These are phyloP conservation scores for Indicator indicator DNA, from an alignment of 2,113 vertebrate species.

Conservation along the genomic window DNA sequence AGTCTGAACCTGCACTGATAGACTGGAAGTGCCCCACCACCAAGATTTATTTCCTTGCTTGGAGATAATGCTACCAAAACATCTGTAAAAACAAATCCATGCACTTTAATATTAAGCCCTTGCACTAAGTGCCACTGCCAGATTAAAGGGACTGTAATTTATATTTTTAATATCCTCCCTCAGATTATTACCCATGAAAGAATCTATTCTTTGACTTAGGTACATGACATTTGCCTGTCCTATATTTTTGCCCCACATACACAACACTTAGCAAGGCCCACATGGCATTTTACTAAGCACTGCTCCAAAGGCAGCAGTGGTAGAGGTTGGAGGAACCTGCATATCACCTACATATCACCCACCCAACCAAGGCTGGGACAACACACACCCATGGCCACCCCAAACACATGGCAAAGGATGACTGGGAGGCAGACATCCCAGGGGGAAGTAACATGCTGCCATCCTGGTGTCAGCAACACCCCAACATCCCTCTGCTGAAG, in stretches of 20 bases:
- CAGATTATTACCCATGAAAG: neutral
- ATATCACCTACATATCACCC: neutral
- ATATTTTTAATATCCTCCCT: neutral
- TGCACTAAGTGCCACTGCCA: neutral
- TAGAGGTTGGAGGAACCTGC: neutral
- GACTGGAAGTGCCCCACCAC: neutral
- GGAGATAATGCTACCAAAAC: neutral
- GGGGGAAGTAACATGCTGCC: neutral
- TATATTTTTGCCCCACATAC: neutral
- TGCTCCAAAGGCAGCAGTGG: neutral
- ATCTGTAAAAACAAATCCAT: slow-evolving; percentile 12
- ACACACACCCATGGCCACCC: fast-evolving
- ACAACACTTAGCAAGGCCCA: neutral
- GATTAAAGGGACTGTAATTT: neutral
- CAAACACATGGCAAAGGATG: fast-evolving
- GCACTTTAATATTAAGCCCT: neutral
- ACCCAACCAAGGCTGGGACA: fast-evolving
- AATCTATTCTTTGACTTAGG: neutral
- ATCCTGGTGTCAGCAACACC: fast-evolving
- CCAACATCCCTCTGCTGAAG: neutral
- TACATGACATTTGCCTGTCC: neutral
- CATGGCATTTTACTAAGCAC: neutral
- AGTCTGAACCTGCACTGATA: neutral
- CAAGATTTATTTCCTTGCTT: neutral
- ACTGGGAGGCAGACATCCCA: fast-evolving